Evolutionary conservation across 2,113 vertebrate genomes (phyloP).

Genomic region (Limnothrissa miodon): DNA sequence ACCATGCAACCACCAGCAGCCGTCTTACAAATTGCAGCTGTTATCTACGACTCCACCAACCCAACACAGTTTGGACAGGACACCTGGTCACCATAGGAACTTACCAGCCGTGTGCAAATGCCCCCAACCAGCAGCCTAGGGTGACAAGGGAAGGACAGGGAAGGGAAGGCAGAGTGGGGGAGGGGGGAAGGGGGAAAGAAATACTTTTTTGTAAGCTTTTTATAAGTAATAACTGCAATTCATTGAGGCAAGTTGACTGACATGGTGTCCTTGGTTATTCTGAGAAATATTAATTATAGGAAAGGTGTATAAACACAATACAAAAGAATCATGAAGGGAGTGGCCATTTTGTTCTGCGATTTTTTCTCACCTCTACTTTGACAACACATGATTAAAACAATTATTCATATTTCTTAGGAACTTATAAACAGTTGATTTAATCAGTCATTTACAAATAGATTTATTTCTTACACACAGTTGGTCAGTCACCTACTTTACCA

Average conservation of each 20-base stretch:
- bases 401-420: not conserved
- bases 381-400: not conserved
- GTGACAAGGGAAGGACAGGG: slow-evolving; percentile 19
- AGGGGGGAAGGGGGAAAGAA: slow-evolving; percentile 22
- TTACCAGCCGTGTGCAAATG: slow-evolving; percentile 43
- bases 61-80: slow-evolving; percentile 9
- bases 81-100: slow-evolving; percentile 12
- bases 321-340: not conserved
- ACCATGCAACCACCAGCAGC: not conserved
- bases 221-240: not conserved
- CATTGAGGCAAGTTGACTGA: not conserved
- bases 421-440: not conserved
- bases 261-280: not conserved
- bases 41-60: slow-evolving; percentile 8
- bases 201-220: slow-evolving; percentile 14
- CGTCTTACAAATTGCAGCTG: not conserved
- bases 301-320: not conserved
- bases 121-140: slow-evolving; percentile 44
- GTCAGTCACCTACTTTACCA: not conserved
- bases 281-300: not conserved
- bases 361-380: not conserved
- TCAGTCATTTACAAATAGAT: not conserved
- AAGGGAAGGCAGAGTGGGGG: not conserved
- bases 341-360: slow-evolving; percentile 11
- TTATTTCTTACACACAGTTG: not conserved